Base-by-base conservation (phyloP, 2,888 invertebrate genomes). In the Agonopterix heracliana region DNA sequence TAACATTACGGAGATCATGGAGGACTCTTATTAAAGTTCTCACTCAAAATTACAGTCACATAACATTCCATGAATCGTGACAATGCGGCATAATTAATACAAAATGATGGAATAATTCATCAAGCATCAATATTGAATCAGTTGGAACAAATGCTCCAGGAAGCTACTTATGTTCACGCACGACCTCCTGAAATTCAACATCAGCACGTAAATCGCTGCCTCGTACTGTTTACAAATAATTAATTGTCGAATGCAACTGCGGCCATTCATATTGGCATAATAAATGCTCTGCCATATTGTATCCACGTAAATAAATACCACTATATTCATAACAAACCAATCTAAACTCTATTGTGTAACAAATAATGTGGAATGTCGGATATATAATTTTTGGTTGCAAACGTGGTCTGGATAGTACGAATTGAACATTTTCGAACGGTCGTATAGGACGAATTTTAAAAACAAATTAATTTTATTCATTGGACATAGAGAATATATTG, bases 151-250 rank as follows among this genome's bases (percentile, higher is more conserved):
- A n/a, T n/a, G 38, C 38, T 3, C 3, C 38, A 60, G 54, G 64
- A 59, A 56, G 61, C 68, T 73, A 74, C 78, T 82, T 81, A 83
- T 81, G 80, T 66, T 57, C 58, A 61, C 57, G 66, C 80, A 80
- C 77, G 77, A 66, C 61, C 66, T 66, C 68, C 61, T 54, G 58
- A 56, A 66, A 59, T 63, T 56, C 56, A 57, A 64, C 62, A 57
- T 60, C 60, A 51, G 53, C 57, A 60, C 66, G 59, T 65, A 67
- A 71, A 72, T 69, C 64, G 64, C 54, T 57, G 54, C 51, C 59
- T 59, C 53, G 66, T 65, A 78, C 78, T 86, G 83, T 87, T 85
- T 86, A 80, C 88, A 79, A 86, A 86, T 87, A 87, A 88, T 86
- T 87, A 86, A 87, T 86, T 74, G 83, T 72, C 80, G 71, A 78